Percentiles rank a stretch among this genome's conserved stretches.
Conservation (phyloP, 2,888 invertebrate species). For the Nineta flava region DNA sequence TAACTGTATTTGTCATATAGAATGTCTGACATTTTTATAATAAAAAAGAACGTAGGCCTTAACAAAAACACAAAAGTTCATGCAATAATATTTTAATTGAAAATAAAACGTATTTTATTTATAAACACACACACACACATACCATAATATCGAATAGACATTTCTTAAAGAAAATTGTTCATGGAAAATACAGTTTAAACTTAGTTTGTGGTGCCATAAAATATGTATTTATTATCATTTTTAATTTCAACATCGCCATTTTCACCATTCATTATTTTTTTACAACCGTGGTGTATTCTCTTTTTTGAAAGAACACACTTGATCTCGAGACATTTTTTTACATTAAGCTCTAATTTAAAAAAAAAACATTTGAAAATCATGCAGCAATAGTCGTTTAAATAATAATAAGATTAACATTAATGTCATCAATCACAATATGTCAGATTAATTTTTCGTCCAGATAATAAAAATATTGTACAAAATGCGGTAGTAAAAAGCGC, state of each 20-base stretch:
- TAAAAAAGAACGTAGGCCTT: background rate
- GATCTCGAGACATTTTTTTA: background rate
- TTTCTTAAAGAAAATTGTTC: background rate
- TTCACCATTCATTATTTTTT: slow-evolving; percentile 3
- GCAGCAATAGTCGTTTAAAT: background rate
- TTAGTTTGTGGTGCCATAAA: slow-evolving; percentile 3
- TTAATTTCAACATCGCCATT: background rate
- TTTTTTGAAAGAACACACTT: background rate
- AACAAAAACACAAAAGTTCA: background rate
- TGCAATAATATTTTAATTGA: background rate
- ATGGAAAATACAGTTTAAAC: background rate
- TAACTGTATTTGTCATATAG: background rate
- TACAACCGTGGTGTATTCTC: slow-evolving; percentile 1
- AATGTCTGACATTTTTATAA: background rate
- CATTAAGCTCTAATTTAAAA: background rate
- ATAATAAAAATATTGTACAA: no score
- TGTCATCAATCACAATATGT: background rate
- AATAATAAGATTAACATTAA: background rate
- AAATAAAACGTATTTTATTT: background rate
- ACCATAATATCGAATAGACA: background rate
- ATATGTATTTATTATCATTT: background rate
- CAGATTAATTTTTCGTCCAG: no score
- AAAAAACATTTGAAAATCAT: background rate
- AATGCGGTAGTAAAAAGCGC: no score
- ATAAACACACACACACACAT: background rate